phyloP scores from a whole-genome alignment of 2,888 invertebrate species.

The Eristalinus aeneus region DNA sequence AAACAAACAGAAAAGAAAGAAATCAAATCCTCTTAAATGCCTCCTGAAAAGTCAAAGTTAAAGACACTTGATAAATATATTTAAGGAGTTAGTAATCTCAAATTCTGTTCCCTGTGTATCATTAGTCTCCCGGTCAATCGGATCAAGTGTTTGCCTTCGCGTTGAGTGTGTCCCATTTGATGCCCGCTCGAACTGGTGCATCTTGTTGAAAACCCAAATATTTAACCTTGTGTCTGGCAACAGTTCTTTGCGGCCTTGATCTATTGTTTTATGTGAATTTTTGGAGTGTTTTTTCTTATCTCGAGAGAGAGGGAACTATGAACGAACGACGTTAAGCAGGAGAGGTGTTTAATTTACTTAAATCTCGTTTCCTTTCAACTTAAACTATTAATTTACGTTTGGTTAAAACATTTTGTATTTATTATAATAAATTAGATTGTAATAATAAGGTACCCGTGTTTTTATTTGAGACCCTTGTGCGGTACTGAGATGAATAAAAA shows the following conservation, averaged over 20 bases:
- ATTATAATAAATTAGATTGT: slow-evolving; percentile 56
- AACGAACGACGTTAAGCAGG: background rate
- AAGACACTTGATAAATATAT: slow-evolving; percentile 22
- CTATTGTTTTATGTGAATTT: slow-evolving; percentile 5
- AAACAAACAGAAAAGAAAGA: slow-evolving; percentile 1
- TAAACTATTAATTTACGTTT: slow-evolving; percentile 28
- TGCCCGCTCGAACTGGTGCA: background rate
- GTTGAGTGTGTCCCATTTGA: background rate
- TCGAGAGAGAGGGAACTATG: background rate
- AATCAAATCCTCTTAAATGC: slow-evolving; percentile 27
- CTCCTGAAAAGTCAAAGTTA: slow-evolving; percentile 9
- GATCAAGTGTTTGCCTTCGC: background rate
- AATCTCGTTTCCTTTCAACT: slow-evolving; percentile 27
- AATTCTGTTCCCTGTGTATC: slow-evolving; percentile 25
- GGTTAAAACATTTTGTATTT: slow-evolving; percentile 64
- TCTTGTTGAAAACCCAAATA: background rate
- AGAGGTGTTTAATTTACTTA: slow-evolving; percentile 42
- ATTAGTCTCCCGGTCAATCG: slow-evolving; percentile 2
- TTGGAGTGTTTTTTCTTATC: background rate
- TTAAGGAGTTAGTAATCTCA: slow-evolving; percentile 45
- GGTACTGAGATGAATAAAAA: too few relatives aligned
- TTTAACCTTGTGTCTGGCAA: background rate
- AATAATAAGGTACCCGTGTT: slow-evolving; percentile 25
- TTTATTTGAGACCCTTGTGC: background rate
- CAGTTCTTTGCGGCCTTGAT: slow-evolving; percentile 31